phyloP scores from a whole-genome alignment of 2,888 invertebrate species.

The Sycophila texana region DNA sequence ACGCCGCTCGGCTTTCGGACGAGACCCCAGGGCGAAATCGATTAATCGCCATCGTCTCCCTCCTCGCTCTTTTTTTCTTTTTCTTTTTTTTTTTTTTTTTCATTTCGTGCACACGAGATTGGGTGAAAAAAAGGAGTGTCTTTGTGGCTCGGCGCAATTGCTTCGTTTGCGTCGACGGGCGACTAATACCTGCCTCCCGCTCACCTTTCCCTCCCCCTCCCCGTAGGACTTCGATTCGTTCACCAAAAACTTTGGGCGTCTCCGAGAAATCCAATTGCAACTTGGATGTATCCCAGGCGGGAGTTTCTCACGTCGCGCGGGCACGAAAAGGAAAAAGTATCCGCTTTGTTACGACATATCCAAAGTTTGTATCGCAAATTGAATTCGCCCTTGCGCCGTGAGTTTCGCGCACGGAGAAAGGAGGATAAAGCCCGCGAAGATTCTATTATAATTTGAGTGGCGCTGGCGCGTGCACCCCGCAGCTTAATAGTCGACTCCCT shows the following conservation, averaged over 20 bases:
- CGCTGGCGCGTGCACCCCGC: not conserved
- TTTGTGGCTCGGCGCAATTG: conserved; percentile 26
- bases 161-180: conserved; percentile 35
- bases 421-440: conserved; percentile 22
- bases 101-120: not conserved
- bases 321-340: conserved; percentile 25
- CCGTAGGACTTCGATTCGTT: conserved; percentile 35
- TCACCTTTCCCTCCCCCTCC: conserved; percentile 28
- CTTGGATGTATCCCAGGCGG: conserved; percentile 30
- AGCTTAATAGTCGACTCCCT: no score
- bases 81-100: not conserved
- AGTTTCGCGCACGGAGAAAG: conserved; percentile 13
- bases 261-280: conserved; percentile 48
- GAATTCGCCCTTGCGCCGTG: conserved; percentile 34
- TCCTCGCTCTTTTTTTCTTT: not conserved
- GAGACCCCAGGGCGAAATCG: conserved; percentile 26
- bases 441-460: conserved; percentile 34
- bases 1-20: conserved; percentile 17
- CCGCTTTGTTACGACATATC: conserved; percentile 38
- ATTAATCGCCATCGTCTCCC: conserved; percentile 22
- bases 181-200: not conserved
- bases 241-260: conserved; percentile 40
- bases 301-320: conserved; percentile 12
- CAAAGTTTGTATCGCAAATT: conserved; percentile 52
- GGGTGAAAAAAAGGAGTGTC: not conserved